Conservation (phyloP, 37 sponge, comb jelly and placozoan genomes). For the Haliclona indistincta region DNA sequence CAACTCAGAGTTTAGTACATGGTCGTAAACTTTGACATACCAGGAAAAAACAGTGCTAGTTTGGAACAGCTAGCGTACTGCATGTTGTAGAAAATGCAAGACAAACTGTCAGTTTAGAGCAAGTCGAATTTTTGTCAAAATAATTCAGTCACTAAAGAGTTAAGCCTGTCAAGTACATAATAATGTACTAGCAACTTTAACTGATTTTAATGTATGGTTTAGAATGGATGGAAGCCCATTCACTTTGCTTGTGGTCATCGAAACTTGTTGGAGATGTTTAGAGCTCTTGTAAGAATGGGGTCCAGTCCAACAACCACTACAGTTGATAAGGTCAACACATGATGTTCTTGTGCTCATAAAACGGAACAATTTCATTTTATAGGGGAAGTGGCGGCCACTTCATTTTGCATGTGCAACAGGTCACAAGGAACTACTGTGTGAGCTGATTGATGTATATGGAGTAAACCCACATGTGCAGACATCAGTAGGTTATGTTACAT, state of each 20-base stretch:
- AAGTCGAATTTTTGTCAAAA: too few relatives aligned
- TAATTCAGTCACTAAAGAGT: too few relatives aligned
- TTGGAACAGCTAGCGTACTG: too few relatives aligned
- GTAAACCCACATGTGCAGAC: background rate
- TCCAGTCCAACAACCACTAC: background rate
- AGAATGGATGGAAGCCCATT: slow-evolving; percentile 13
- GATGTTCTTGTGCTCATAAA: too few relatives aligned
- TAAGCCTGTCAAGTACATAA: too few relatives aligned
- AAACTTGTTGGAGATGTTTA: slow-evolving; percentile 5
- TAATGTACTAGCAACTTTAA: too few relatives aligned
- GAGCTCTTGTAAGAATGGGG: background rate
- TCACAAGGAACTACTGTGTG: background rate
- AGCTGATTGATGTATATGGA: slow-evolving; percentile 1
- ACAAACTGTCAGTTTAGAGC: too few relatives aligned
- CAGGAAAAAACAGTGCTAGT: too few relatives aligned
- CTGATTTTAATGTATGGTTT: background rate
- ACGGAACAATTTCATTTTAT: slow-evolving; percentile 10
- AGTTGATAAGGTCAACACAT: background rate
- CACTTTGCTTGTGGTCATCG: background rate
- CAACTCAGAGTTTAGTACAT: too few relatives aligned
- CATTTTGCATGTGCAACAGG: slow-evolving; percentile 10
- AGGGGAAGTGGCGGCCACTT: slow-evolving; percentile 3
- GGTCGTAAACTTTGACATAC: too few relatives aligned
- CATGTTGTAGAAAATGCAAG: too few relatives aligned
- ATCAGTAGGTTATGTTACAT: background rate